A percentile compares a stretch with the other conserved stretches of the same genome.
Evolutionary conservation across 2,888 invertebrate genomes (phyloP).

Genomic region (Eledona agricola): DNA sequence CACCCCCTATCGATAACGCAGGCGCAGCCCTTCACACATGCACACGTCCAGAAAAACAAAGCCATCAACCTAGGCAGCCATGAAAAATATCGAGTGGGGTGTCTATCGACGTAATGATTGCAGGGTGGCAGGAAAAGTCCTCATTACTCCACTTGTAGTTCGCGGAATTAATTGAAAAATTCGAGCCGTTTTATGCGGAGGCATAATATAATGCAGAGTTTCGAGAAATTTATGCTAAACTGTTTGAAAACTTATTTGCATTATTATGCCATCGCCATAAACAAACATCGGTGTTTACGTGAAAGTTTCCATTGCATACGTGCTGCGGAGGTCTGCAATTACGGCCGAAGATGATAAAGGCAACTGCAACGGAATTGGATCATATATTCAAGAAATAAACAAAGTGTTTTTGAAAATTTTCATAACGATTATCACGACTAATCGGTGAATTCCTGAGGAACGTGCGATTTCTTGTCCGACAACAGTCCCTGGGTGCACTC

Average conservation of each 20-base stretch:
- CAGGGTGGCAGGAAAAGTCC: constrained; percentile 5
- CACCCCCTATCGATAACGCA: constrained; percentile 26
- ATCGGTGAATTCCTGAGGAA: constrained; percentile 28
- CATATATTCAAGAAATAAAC: too few species aligned
- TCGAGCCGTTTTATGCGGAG: too few species aligned
- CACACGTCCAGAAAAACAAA: constrained; percentile 34
- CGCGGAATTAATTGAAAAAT: constrained; percentile 16
- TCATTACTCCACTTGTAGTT: background rate
- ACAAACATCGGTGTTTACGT: constrained; percentile 37
- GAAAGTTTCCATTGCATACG: constrained; percentile 35
- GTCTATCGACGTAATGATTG: constrained; percentile 18
- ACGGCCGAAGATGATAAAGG: constrained; percentile 5
- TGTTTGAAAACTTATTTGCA: constrained; percentile 39
- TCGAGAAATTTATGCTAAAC: constrained; percentile 38
- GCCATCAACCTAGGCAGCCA: constrained; percentile 34
- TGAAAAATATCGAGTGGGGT: constrained; percentile 30
- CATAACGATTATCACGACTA: constrained; percentile 9
- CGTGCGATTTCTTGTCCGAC: constrained; percentile 29
- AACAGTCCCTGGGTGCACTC: constrained; percentile 22
- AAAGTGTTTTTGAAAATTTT: too few species aligned
- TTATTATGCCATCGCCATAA: constrained; percentile 33
- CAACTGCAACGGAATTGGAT: too few species aligned
- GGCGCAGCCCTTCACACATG: constrained; percentile 24
- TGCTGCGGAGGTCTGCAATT: constrained; percentile 7
- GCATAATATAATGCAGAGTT: constrained; percentile 17